Percentiles rank a stretch among this genome's conserved stretches.
These are phyloP conservation scores for Pantherophis alleghaniensis DNA, from an alignment of 2,797 vertebrate species.

Conservation along the genomic window DNA sequence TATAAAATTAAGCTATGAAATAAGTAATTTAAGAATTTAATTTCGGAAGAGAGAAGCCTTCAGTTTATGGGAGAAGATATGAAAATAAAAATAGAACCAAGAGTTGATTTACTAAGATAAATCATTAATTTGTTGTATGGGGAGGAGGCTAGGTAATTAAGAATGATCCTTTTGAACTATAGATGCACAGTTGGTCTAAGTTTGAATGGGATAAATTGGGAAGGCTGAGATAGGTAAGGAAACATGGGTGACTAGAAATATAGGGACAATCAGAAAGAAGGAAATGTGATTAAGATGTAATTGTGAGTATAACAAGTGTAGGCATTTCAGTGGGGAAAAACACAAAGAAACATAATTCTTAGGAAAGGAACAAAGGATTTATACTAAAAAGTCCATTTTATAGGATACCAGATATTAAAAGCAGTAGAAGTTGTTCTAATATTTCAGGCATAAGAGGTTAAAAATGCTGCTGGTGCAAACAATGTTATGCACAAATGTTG, in stretches of 20 bases:
- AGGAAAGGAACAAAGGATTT: neutral
- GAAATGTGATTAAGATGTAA: neutral
- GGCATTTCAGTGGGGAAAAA: neutral
- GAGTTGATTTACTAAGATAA: neutral
- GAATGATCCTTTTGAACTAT: neutral
- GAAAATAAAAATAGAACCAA: neutral
- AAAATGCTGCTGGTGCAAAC: too few relatives aligned
- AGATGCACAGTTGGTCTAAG: neutral
- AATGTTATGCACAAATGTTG: too few relatives aligned
- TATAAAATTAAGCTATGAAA: neutral
- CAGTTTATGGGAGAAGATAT: neutral
- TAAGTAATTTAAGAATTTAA: neutral
- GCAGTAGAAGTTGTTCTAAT: neutral
- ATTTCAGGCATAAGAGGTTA: too few relatives aligned
- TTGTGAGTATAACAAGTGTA: neutral
- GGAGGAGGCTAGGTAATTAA: neutral
- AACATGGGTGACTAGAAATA: neutral
- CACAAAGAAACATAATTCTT: neutral
- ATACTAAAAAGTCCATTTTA: neutral
- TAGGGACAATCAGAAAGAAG: neutral
- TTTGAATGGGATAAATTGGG: neutral
- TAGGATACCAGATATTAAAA: neutral
- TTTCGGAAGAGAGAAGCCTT: neutral
- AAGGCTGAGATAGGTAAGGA: neutral
- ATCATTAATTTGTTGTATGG: neutral